Conservation (phyloP, 2,888 invertebrate species). For the Drosophila greeni region DNA sequence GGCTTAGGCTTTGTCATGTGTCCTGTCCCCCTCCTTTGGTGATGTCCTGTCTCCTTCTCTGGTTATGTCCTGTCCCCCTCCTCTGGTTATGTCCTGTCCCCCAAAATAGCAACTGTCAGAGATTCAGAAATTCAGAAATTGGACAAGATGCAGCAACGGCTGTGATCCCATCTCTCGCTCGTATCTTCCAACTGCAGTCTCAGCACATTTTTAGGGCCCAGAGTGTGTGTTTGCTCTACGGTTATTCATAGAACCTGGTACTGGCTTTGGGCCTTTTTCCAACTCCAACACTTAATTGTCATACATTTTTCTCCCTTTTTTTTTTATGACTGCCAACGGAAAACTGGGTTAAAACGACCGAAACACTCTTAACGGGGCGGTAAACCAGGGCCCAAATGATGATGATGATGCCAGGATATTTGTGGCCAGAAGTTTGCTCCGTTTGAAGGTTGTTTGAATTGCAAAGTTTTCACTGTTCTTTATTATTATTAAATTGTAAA, state of each 20-base stretch:
- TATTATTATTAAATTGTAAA: constrained; percentile 15
- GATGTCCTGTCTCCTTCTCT: too few relatives aligned
- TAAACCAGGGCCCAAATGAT: constrained; percentile 15
- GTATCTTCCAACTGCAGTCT: constrained; percentile 31
- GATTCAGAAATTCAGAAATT: constrained; percentile 15
- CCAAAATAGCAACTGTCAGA: constrained; percentile 16
- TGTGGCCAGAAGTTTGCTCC: constrained; percentile 9
- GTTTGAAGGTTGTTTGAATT: constrained; percentile 7
- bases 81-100: too few relatives aligned
- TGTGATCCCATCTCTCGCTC: constrained; percentile 5
- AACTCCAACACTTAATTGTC: constrained; percentile 29
- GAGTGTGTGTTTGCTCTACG: constrained; percentile 29
- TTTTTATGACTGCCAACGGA: constrained; percentile 28
- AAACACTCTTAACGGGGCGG: constrained; percentile 24
- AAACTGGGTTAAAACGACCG: constrained; percentile 35
- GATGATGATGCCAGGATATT: neutral
- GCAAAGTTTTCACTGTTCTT: constrained; percentile 9
- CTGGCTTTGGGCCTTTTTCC: constrained; percentile 3
- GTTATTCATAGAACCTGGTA: constrained; percentile 19
- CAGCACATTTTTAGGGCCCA: constrained; percentile 15
- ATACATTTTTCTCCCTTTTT: constrained; percentile 3
- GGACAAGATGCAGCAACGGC: constrained; percentile 22
- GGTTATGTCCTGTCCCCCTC: neutral
- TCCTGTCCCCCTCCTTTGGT: neutral
- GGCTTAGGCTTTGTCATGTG: constrained; percentile 32